A percentile compares a stretch with the other conserved stretches of the same genome.
These are phyloP conservation scores for Crossoptilon crossoptilon DNA, from an alignment of 2,797 vertebrate genomes.

Conservation along the genomic window DNA sequence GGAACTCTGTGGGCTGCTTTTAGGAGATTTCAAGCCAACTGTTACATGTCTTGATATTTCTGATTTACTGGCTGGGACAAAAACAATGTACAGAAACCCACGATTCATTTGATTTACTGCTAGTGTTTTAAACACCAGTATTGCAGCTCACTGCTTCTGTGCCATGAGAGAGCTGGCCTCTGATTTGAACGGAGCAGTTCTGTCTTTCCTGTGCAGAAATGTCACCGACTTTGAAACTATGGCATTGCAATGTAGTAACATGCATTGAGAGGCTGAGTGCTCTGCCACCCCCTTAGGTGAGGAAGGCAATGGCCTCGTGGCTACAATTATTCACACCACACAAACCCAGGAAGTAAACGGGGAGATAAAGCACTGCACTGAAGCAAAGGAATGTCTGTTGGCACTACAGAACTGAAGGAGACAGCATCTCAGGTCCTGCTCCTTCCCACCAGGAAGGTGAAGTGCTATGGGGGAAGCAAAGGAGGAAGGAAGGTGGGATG, in stretches of 20 bases:
- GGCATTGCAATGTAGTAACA: background rate
- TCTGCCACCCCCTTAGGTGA: background rate
- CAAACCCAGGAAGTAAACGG: background rate
- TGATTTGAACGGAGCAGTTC: background rate
- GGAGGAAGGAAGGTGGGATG: background rate
- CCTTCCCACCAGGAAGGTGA: accelerated
- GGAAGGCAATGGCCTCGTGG: background rate
- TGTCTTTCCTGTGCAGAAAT: background rate
- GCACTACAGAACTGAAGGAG: background rate
- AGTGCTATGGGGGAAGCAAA: background rate
- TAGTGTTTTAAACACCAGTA: background rate
- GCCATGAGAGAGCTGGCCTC: background rate
- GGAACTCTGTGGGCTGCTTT: constrained; percentile 32
- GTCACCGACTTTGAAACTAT: background rate
- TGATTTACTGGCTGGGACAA: background rate
- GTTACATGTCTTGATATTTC: constrained; percentile 21
- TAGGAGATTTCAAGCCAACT: constrained; percentile 31
- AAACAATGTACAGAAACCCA: background rate
- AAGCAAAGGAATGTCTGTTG: background rate
- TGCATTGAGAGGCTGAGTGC: background rate
- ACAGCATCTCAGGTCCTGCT: background rate
- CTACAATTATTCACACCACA: background rate
- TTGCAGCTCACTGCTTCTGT: background rate
- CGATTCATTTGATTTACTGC: constrained; percentile 17
- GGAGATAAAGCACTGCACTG: background rate